Evolutionary conservation across 2,797 vertebrate genomes (phyloP), one percentile per base, ranked within the genome.

Genomic region (Anomalospiza imberbis): DNA sequence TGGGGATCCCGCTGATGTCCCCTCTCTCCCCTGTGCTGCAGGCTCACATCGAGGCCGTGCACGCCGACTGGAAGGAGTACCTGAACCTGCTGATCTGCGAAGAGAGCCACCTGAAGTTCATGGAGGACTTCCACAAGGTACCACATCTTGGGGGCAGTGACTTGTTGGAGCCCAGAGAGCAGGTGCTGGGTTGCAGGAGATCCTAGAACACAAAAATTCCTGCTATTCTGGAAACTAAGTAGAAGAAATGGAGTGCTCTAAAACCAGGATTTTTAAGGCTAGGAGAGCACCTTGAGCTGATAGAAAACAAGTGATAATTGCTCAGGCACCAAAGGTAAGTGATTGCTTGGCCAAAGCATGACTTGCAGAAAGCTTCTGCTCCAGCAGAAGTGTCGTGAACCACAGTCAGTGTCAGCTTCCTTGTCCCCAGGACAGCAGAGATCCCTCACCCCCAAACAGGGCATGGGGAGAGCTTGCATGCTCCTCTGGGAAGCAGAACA

Each of bases 81-180:
- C 98, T 99, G 91, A 99, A 99, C 98, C 98, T 99, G 93, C 98
- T 99, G 60, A 99, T 99, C 97, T 99, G 99, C 4, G 99, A 99
- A 97, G 99, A 99, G 93, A 99, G 98, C 95, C 99, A 99, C 94
- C 98, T 99, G n/a, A 99, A 99, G 96, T 98, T 98, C 97, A 99
- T 99, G 99, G 98, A 99, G 19, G 99, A 99, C 83, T 99, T 99
- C 96, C 99, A 99, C 97, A 99, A 99, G 98, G 99, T 99, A 91
- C 92, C 85, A 20, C 34, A 36, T 7, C 10, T 31, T 1, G 15
- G 50, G 48, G 29, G 34, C 38, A 44, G 13, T 0, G 0, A 55
- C 40, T 7, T 11, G 17, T 14, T 13, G 1, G 6, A n/a, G 29
- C 31, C n/a, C 1, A 0, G 38, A 50, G 26, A 44, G 45, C 0